Conservation (phyloP, 2,797 vertebrate species). For the Chelonia mydas region DNA sequence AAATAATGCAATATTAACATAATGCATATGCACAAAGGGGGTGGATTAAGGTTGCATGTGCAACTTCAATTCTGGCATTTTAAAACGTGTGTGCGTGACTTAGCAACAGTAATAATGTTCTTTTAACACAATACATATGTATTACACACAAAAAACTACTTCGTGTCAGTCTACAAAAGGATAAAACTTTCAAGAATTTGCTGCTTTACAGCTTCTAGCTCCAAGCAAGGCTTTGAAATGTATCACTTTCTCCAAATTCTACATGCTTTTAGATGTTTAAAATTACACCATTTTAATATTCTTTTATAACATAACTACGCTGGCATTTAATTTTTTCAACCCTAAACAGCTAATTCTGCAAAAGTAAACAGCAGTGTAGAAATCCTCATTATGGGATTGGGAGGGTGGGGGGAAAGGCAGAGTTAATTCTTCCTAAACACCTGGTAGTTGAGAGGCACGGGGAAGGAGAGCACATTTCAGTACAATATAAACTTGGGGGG, state of each 20-base stretch:
- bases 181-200: constrained; percentile 14
- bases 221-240: neutral
- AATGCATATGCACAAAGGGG: neutral
- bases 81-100: neutral
- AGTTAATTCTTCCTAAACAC: constrained; percentile 15
- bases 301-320: neutral
- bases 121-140: neutral
- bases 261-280: neutral
- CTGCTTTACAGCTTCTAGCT: neutral
- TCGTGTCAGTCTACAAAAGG: constrained; percentile 1
- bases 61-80: neutral
- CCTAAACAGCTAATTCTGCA: neutral
- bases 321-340: constrained; percentile 27
- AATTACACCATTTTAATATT: neutral
- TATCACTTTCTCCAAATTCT: constrained; percentile 10
- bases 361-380: constrained; percentile 7
- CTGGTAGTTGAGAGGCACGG: constrained; percentile 11
- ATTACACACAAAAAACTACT: neutral
- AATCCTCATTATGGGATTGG: neutral
- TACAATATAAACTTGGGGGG: neutral
- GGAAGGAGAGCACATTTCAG: constrained; percentile 53
- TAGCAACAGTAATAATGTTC: neutral
- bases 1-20: neutral
- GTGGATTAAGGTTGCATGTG: neutral
- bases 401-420: constrained; percentile 44